Evolutionary conservation across 2,888 invertebrate species (phyloP).

Genomic region (Isotomurus palustris): DNA sequence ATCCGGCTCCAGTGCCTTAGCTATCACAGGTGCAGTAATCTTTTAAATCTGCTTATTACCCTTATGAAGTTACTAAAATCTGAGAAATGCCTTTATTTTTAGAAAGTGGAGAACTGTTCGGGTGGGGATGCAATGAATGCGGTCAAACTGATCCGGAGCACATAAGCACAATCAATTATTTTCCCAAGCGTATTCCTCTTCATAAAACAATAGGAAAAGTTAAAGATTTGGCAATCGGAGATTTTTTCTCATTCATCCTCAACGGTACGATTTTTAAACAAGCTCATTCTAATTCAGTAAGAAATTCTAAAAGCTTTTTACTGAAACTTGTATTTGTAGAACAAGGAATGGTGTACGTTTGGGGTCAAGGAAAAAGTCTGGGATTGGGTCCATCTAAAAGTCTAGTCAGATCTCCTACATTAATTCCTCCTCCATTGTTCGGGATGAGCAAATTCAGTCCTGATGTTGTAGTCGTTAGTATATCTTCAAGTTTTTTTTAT

Average conservation of each 20-base stretch:
- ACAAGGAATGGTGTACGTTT: conserved; percentile 76
- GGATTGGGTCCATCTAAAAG: conserved; percentile 80
- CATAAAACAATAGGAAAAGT: conserved; percentile 68
- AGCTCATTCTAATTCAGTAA: no score
- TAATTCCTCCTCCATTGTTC: conserved; percentile 74
- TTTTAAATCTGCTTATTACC: background rate
- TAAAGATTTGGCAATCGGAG: conserved; percentile 74
- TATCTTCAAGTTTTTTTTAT: conserved; percentile 69
- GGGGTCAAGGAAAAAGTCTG: conserved; percentile 86
- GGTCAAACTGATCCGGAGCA: conserved; percentile 65
- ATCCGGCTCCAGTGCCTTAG: conserved; percentile 80
- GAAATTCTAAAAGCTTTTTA: no score
- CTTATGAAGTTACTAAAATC: background rate
- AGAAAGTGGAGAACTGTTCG: conserved; percentile 87
- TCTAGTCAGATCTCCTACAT: conserved; percentile 61
- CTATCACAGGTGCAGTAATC: conserved; percentile 65
- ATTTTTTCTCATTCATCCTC: conserved; percentile 76
- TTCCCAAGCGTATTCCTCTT: conserved; percentile 62
- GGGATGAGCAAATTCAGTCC: conserved; percentile 78
- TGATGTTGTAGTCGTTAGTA: conserved; percentile 60
- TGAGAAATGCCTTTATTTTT: conserved; percentile 1
- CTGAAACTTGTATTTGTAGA: conserved; percentile 56
- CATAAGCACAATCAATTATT: conserved; percentile 61
- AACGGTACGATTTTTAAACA: conserved; percentile 64
- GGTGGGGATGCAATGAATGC: conserved; percentile 96